Base-by-base conservation (phyloP, 2,888 invertebrate species). In the Vanessa cardui region DNA sequence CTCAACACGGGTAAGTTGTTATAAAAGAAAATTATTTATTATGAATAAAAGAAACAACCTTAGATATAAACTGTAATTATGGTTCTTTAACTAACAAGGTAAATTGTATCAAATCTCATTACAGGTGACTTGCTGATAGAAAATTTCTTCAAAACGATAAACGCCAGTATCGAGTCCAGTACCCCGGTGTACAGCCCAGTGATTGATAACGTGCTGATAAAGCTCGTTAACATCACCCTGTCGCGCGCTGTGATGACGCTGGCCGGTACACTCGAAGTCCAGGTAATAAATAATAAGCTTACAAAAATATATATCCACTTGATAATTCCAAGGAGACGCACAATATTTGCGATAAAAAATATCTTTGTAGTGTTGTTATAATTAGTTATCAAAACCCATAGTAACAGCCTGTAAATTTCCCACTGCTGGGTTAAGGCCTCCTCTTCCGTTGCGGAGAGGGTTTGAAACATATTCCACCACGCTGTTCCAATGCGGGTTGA, bases 91-190 rank as follows among this genome's bases (percentile, higher is more conserved):
- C 26, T 26, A 5, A 1, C 2, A 26, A 1, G 26, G 26, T 26
- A 26, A 26, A 26, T 26, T 26, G 26, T 26, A 26, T 26, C 4
- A 26, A 26, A 46, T n/a, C 15, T 12, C 26, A 18, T 33, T 8
- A 12, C 33, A 94, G 97, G 97, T 60, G 95, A 96, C 78, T 90
- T 97, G n/a, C 93, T 94, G 8, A 94, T 97, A 31, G 96, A 96
- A 82, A 97, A 97, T 82, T 96, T 96, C 88, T 96, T 97, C 88
- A 95, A 96, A 78, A 94, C 94, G 70, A 80, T 93, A 56, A 85
- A 80, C 47, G 73, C 77, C 0, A 77, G 72, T 64, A 87, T 78
- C n/a, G 89, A 81, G 62, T 85, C 77, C n/a, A 81, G 72, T 67
- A 86, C 83, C 62, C 88, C 87, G 0, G 86, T 90, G 33, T 92